Conservation (phyloP, 2,113 vertebrate species). For the Amia ocellicauda region DNA sequence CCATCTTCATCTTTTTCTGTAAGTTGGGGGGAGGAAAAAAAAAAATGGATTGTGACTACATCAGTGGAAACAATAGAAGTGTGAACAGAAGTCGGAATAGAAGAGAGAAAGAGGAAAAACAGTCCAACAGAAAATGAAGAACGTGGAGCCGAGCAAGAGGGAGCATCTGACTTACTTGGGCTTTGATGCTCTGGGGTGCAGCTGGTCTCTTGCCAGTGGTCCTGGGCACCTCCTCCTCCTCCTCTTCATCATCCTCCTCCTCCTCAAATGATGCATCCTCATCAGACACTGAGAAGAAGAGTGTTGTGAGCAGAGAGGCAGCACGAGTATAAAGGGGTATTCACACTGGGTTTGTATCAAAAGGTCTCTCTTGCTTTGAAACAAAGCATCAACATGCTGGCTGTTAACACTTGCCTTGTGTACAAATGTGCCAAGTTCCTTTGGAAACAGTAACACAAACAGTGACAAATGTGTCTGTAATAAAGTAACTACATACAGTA, state of each 20-base stretch:
- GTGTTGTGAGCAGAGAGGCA: too few relatives aligned
- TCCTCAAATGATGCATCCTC: conserved; percentile 58
- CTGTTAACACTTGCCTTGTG: too few relatives aligned
- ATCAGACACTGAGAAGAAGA: conserved; percentile 52
- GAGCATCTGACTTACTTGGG: conserved; percentile 37
- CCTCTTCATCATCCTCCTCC: conserved; percentile 41
- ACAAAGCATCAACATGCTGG: too few relatives aligned
- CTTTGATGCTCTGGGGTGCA: conserved; percentile 25
- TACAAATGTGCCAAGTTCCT: too few relatives aligned
- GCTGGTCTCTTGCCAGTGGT: conserved; percentile 56
- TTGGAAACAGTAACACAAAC: too few relatives aligned
- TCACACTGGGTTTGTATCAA: too few relatives aligned
- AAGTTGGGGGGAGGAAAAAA: background rate
- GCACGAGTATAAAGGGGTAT: background rate
- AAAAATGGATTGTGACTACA: too few relatives aligned
- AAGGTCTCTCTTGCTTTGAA: too few relatives aligned
- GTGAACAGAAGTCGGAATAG: background rate
- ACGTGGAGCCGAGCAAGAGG: too few relatives aligned
- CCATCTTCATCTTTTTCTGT: conserved; percentile 65
- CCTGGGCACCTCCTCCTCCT: conserved; percentile 37
- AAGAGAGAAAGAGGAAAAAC: background rate
- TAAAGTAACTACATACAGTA: too few relatives aligned
- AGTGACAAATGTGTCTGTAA: too few relatives aligned
- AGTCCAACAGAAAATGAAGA: too few relatives aligned
- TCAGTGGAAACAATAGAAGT: background rate